Evolutionary conservation across 1,140 invertebrate genomes (phyloP).

Genomic region (Hyles euphorbiae): DNA sequence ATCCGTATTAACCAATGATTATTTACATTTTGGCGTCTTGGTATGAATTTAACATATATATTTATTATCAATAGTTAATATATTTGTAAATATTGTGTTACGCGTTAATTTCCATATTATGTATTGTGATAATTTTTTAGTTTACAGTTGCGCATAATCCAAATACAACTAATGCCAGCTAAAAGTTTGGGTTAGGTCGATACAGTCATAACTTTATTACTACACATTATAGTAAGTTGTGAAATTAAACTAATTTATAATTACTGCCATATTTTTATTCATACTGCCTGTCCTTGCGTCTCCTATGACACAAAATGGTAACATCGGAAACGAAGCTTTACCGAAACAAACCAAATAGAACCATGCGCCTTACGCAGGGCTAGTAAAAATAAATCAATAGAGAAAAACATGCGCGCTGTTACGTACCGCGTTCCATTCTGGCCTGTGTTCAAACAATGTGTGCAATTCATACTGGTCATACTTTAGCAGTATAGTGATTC

Average conservation of each 20-base stretch:
- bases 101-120: background rate
- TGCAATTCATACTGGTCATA: constrained; percentile 35
- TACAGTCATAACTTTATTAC: constrained; percentile 70
- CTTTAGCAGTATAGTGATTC: constrained; percentile 41
- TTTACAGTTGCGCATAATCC: constrained; percentile 58
- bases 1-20: background rate
- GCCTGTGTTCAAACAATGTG: constrained; percentile 41
- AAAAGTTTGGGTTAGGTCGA: constrained; percentile 66
- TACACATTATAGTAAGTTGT: constrained; percentile 55
- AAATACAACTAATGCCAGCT: constrained; percentile 71
- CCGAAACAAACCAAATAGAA: no score
- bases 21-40: no score
- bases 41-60: background rate
- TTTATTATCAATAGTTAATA: background rate
- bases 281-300: background rate
- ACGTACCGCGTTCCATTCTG: background rate
- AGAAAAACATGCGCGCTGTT: constrained; percentile 50
- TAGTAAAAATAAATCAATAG: constrained; percentile 53
- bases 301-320: no score
- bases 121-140: constrained; percentile 58
- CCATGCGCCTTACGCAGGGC: constrained; percentile 42
- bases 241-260: constrained; percentile 73
- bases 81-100: constrained; percentile 6
- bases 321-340: no score
- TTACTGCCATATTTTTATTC: background rate